These are phyloP conservation scores for Gorsachius magnificus DNA, from an alignment of 2,797 vertebrate species.

Conservation along the genomic window DNA sequence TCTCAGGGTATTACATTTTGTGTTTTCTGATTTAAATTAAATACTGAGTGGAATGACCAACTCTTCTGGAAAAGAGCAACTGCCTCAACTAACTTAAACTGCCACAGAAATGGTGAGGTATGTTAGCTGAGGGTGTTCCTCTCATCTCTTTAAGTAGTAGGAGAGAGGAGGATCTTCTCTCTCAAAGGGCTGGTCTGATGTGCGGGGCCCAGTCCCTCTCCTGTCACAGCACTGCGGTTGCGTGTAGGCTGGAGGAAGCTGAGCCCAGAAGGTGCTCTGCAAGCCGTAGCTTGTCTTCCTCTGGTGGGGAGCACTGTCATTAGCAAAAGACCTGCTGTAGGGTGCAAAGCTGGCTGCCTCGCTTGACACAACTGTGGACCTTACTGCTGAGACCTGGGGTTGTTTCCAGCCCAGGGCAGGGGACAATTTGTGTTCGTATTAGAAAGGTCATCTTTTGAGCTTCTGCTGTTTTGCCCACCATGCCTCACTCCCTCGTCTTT, in stretches of 20 bases:
- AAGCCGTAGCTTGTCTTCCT: neutral
- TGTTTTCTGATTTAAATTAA: neutral
- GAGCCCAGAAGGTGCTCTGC: neutral
- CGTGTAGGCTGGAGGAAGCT: neutral
- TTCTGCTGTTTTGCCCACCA: neutral
- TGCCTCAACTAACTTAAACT: neutral
- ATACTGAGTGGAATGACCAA: neutral
- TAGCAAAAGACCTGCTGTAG: neutral
- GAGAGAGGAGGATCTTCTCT: neutral
- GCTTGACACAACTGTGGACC: neutral
- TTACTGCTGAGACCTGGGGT: neutral
- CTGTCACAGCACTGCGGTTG: fast-evolving
- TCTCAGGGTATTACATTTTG: neutral
- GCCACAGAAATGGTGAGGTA: neutral
- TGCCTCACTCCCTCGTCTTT: neutral
- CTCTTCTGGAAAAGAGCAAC: neutral
- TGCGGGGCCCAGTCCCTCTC: neutral
- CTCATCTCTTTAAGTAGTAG: neutral
- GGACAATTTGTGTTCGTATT: neutral
- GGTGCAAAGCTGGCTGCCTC: neutral
- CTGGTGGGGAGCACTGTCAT: fast-evolving
- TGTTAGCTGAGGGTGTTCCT: neutral
- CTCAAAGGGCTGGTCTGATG: neutral
- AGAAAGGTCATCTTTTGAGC: neutral
- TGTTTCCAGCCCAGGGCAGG: neutral